Conservation (phyloP, 2,888 invertebrate genomes). For the Pandemis corylana region DNA sequence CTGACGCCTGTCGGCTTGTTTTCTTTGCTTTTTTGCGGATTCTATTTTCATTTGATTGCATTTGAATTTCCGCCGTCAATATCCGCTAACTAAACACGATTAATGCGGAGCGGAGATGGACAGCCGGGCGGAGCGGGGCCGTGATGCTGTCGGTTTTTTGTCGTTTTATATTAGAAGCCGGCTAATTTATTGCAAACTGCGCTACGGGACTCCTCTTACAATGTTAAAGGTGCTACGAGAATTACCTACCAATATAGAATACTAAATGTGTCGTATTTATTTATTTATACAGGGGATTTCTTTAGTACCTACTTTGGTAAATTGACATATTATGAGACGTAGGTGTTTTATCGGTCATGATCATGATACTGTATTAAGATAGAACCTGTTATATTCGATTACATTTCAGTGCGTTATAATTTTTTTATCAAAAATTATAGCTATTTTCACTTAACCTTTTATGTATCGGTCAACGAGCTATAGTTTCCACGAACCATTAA, state of each 20-base stretch:
- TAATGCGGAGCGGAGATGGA: conserved; percentile 83
- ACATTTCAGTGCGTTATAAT: too few relatives aligned
- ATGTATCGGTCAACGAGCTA: background rate
- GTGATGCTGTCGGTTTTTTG: conserved; percentile 77
- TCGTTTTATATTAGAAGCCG: conserved; percentile 83
- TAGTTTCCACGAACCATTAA: background rate
- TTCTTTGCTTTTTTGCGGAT: conserved; percentile 83
- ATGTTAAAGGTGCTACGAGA: conserved; percentile 57
- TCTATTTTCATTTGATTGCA: conserved; percentile 86
- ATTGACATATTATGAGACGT: background rate
- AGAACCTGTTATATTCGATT: too few relatives aligned
- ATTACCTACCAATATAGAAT: conserved; percentile 43
- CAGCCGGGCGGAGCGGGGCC: conserved; percentile 70
- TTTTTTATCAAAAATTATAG: background rate
- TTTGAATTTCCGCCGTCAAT: conserved; percentile 85
- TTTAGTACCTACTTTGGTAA: background rate
- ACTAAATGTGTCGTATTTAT: background rate
- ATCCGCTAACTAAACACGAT: conserved; percentile 86
- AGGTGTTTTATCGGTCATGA: background rate
- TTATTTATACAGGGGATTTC: background rate
- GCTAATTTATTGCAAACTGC: conserved; percentile 84
- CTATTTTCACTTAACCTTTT: background rate
- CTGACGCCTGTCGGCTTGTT: conserved; percentile 84
- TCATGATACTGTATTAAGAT: background rate
- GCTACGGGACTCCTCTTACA: conserved; percentile 73